Evolutionary conservation across 1,140 invertebrate genomes (phyloP), one percentile per base, ranked within the genome.

Genomic region (Drosophila athabasca): DNA sequence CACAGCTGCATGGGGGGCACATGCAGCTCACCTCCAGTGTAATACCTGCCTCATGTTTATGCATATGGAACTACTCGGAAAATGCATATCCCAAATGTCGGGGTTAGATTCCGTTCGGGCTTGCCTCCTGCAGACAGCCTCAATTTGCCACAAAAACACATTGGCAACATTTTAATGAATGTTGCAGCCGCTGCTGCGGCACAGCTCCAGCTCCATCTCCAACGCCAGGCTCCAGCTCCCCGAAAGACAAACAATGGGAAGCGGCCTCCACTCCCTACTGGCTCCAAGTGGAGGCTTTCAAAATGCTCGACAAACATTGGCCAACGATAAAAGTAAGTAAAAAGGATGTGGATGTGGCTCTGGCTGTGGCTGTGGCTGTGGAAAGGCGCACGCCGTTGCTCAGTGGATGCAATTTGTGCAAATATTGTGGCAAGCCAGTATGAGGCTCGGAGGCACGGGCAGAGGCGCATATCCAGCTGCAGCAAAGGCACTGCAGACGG

Each of bases 81-180:
- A 79, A 79, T 76, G 81, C 76, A 79, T 76, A 76, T 65, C 55
- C 71, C 62, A 76, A 66, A 22, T 62, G 46, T 43, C 15, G 24
- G 44, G 55, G 13, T 11, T 54, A 41, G 52, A 52, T 22, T 64
- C 35, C 35, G 64, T 43, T 9, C 50, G 31, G 31, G 31, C 29
- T 48, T 51, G 51, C 66, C 64, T 68, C 11, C 35, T 39, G 11
- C 51, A 69, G 66, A 76, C 83, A 87, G 82, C 83, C 82, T 87
- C 82, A 87, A 87, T 87, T 87, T 87, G 82, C 82, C 82, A 88
- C 82, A 87, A 87, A 87, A 87, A 87, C 83, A 88, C 82, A 87
- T 87, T 87, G 83, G 82, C 74, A 87, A 87, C 83, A 87, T 87
- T 87, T 87, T 82, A 87, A 87, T 87, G 83, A 87, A 87, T 87